These are phyloP conservation scores for Tor tambroides DNA, from an alignment of 2,113 vertebrate genomes.

Conservation along the genomic window DNA sequence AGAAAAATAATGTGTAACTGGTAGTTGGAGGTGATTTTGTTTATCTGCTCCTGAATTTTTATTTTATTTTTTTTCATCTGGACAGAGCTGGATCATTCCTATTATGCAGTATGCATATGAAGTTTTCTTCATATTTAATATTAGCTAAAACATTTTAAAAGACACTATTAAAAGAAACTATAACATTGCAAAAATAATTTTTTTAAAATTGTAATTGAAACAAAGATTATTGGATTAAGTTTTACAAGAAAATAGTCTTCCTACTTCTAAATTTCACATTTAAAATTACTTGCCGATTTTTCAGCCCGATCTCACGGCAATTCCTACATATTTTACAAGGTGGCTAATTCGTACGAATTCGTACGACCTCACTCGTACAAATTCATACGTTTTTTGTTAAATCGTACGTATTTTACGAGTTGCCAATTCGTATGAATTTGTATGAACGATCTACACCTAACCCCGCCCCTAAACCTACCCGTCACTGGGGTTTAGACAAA, in stretches of 20 bases:
- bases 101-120: background rate
- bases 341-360: too few species aligned
- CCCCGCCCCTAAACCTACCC: too few species aligned
- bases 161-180: background rate
- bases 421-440: too few species aligned
- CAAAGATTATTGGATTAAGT: background rate
- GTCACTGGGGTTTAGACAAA: too few species aligned
- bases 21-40: slow-evolving; percentile 30
- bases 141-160: background rate
- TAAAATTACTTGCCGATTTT: background rate
- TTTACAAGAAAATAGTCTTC: background rate
- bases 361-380: too few species aligned
- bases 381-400: too few species aligned
- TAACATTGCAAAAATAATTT: too few species aligned
- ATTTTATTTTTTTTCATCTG: background rate
- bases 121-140: background rate
- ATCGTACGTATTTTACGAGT: too few species aligned
- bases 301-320: too few species aligned
- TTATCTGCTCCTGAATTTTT: background rate
- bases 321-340: too few species aligned
- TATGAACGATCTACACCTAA: too few species aligned
- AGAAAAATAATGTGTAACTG: slow-evolving; percentile 58
- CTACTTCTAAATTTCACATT: background rate
- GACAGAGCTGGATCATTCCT: background rate
- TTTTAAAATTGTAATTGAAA: too few species aligned